A percentile compares a stretch with the other conserved stretches of the same genome.
Evolutionary conservation across 2,113 vertebrate genomes (phyloP).

Genomic region (Calidris pygmaea): DNA sequence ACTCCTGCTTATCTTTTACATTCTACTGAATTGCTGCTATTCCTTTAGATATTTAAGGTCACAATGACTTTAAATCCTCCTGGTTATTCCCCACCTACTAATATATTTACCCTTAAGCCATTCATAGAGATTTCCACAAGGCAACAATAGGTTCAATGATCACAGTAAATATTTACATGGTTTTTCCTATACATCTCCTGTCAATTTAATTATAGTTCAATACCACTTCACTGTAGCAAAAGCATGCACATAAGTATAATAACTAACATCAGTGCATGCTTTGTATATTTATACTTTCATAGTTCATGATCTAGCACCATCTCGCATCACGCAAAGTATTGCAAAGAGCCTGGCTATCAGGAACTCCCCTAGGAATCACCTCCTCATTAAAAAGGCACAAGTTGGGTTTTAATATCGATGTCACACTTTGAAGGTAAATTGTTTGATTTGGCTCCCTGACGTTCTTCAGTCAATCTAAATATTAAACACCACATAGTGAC

Average conservation of each 20-base stretch:
- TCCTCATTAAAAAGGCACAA: rapidly evolving
- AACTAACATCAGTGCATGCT: not conserved
- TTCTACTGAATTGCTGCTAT: not conserved
- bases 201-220: not conserved
- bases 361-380: not conserved
- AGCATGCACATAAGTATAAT: not conserved
- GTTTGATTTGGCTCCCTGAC: not conserved
- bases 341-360: not conserved
- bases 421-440: not conserved
- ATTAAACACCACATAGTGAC: not conserved
- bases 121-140: not conserved
- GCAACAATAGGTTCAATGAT: not conserved
- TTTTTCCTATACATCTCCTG: not conserved
- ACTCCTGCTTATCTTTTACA: not conserved
- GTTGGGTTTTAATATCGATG: not conserved
- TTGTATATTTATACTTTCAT: not conserved
- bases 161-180: not conserved
- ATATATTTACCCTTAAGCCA: not conserved
- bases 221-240: not conserved
- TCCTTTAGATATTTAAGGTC: not conserved
- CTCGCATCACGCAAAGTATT: not conserved
- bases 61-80: not conserved
- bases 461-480: not conserved
- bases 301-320: not conserved
- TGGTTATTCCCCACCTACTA: not conserved